Base-by-base conservation (phyloP, 1,140 invertebrate species). In the Trichomalopsis sarcophagae region DNA sequence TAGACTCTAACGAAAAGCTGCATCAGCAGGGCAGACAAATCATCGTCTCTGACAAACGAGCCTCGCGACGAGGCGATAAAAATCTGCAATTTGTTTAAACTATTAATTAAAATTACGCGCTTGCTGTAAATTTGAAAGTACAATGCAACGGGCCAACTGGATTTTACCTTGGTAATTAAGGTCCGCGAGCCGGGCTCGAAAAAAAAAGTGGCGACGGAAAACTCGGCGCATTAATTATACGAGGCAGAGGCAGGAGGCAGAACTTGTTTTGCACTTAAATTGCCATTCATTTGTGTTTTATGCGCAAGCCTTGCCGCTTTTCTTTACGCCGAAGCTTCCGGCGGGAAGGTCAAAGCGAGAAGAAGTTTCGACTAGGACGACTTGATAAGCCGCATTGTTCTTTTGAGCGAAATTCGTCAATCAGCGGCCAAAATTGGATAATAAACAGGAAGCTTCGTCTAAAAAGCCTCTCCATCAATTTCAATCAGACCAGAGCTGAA, bases 191-290 rank as follows among this genome's bases (percentile, higher is more conserved):
- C 10, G 76, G 21, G 50, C 14, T 36, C 68, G 68, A 81, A 75
- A 81, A 75, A 27, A 74, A 81, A 66, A 81, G 23, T n/a, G 13
- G 11, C 55, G 68, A 80, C 40, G 23, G 55, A 62, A 62, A 62
- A 62, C 17, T 62, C 13, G 5, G 11, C 14, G 74, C 79, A 85
- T 85, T 85, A 85, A 85, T 85, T 81, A 76, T 76, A 77, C 73
- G 36, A 21, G 74, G 33, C 44, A 0, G 81, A 21, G 74, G 33
- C 44, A 0, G 81, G n/a, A 55, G n/a, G 77, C 3, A 30, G 69
- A 69, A 81, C 84, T 77, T 69, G 71, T 81, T 85, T 85, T 81
- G 79, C 62, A 81, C 73, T 85, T 77, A 81, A 85, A 81, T 85
- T 85, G 79, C 78, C 71, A 81, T 85, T 85, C n/a, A 76, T 81